These are phyloP conservation scores for Corynorhinus townsendii DNA, from an alignment of 2,113 vertebrate species.

Conservation along the genomic window DNA sequence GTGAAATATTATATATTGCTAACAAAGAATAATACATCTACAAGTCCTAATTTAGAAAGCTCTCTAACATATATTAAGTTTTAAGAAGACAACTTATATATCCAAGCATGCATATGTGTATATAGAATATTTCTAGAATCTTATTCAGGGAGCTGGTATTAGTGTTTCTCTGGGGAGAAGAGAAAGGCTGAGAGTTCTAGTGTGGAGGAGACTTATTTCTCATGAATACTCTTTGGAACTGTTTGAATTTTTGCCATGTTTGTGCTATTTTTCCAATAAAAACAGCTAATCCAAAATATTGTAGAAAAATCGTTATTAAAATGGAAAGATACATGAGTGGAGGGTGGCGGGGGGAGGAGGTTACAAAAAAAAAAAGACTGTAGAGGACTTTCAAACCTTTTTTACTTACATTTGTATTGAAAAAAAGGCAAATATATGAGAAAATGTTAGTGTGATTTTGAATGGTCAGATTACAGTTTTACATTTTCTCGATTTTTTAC, in stretches of 20 bases:
- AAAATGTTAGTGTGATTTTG: background rate
- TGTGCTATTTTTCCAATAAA: background rate
- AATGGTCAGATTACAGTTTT: background rate
- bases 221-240: background rate
- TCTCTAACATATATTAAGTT: background rate
- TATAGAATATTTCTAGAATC: background rate
- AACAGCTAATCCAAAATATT: background rate
- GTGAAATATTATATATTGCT: background rate
- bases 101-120: background rate
- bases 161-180: background rate
- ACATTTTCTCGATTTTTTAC: background rate
- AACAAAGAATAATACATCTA: background rate
- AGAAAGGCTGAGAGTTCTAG: background rate
- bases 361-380: background rate
- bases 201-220: background rate
- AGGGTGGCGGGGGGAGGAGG: background rate
- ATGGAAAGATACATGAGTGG: background rate
- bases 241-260: background rate
- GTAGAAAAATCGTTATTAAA: background rate
- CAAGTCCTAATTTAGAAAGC: background rate
- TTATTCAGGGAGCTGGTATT: background rate
- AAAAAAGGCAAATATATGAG: background rate
- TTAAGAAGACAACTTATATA: background rate
- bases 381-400: background rate
- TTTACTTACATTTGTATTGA: background rate